phyloP scores from a whole-genome alignment of 35 echinoderm and acorn worm genomes.

The Apostichopus californicus region DNA sequence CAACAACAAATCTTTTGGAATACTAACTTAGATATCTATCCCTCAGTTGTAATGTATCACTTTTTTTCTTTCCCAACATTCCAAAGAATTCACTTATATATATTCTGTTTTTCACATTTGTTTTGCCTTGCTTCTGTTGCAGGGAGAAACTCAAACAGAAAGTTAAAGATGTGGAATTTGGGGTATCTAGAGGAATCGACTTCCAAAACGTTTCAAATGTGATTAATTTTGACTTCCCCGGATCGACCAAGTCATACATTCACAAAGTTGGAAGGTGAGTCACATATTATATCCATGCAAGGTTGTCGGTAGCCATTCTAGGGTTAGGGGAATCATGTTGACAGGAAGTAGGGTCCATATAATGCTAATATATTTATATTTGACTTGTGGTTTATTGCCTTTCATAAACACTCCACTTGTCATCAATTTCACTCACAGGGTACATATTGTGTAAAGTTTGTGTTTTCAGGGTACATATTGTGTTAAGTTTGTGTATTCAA shows the following conservation, averaged over 20 bases:
- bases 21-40: no score
- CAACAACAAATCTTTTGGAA: no score
- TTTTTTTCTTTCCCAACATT: no score
- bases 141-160: constrained; percentile 45
- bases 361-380: neutral
- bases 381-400: neutral
- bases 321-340: no score
- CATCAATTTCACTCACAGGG: neutral
- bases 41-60: no score
- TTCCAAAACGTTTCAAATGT: constrained; percentile 98
- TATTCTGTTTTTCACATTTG: neutral
- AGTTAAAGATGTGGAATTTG: constrained; percentile 88
- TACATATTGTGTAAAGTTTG: neutral
- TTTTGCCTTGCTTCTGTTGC: neutral
- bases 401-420: no score
- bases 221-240: constrained; percentile 98
- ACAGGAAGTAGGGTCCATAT: neutral
- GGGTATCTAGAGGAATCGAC: constrained; percentile 96
- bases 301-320: no score
- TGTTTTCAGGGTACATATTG: no score
- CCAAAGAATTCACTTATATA: no score
- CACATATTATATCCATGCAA: neutral
- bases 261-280: constrained; percentile 98
- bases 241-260: constrained; percentile 82
- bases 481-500: no score